Conservation (phyloP, 2,888 invertebrate species). For the Nephrotoma appendiculata region DNA sequence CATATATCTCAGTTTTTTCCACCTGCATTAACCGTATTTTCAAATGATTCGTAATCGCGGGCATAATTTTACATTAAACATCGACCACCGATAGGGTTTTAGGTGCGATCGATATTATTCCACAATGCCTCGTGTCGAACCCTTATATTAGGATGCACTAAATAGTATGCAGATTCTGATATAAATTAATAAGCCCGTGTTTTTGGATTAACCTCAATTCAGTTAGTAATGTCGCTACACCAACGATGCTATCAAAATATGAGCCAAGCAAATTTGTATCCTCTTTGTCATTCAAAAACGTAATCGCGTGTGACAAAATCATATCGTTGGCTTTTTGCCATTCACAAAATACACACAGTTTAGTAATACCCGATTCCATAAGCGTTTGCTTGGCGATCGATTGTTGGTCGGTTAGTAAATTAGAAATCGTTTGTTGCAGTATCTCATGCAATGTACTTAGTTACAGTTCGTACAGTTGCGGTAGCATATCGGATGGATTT, state of each 20-base stretch:
- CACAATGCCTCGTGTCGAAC: conserved; percentile 73
- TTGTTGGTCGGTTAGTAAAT: conserved; percentile 76
- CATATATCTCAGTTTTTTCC: conserved; percentile 58
- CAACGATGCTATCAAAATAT: conserved; percentile 90
- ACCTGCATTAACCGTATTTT: conserved; percentile 59
- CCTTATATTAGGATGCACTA: conserved; percentile 85
- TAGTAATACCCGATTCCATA: conserved; percentile 79
- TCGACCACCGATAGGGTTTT: conserved; percentile 70
- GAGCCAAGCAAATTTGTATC: conserved; percentile 83
- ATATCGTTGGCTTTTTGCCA: conserved; percentile 95
- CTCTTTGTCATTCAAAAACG: conserved; percentile 92
- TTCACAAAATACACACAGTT: conserved; percentile 89
- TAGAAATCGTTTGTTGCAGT: conserved; percentile 78
- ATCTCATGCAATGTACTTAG: conserved; percentile 81
- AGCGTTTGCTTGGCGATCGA: conserved; percentile 83
- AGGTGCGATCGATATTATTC: conserved; percentile 73
- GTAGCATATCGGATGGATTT: conserved; percentile 39
- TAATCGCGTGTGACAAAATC: conserved; percentile 90
- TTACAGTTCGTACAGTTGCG: conserved; percentile 64
- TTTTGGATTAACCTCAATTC: conserved; percentile 76
- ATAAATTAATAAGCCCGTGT: conserved; percentile 68
- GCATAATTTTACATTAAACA: conserved; percentile 84
- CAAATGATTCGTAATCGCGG: conserved; percentile 47
- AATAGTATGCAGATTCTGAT: conserved; percentile 69
- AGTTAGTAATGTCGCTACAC: conserved; percentile 76